Conservation (phyloP, 2,797 vertebrate species). For the Sebastes aleutianus region DNA sequence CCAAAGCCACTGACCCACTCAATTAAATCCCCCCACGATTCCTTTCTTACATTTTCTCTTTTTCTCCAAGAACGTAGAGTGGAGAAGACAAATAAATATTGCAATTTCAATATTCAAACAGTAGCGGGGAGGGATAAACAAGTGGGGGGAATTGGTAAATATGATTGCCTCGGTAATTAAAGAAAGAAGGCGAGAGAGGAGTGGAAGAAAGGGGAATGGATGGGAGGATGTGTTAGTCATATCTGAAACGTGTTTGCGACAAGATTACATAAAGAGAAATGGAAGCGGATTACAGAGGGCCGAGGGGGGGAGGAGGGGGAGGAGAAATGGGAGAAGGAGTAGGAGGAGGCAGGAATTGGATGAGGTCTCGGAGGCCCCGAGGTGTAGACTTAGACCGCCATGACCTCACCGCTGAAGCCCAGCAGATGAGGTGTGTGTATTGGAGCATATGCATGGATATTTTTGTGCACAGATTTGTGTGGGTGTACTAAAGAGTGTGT, state of each 20-base stretch:
- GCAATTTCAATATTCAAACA: constrained; percentile 77
- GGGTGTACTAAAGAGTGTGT: constrained; percentile 5
- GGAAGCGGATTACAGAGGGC: constrained; percentile 64
- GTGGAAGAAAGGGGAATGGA: constrained; percentile 58
- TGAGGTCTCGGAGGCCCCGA: constrained; percentile 63
- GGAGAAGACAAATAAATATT: constrained; percentile 67
- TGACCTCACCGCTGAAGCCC: constrained; percentile 59
- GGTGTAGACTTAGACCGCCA: constrained; percentile 61
- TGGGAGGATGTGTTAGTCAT: constrained; percentile 72
- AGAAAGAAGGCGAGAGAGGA: constrained; percentile 57
- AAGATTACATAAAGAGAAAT: constrained; percentile 75
- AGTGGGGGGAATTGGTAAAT: constrained; percentile 67
- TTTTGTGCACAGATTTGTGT: constrained; percentile 29
- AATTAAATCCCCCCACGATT: constrained; percentile 76
- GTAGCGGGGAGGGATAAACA: constrained; percentile 75
- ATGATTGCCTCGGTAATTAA: constrained; percentile 81
- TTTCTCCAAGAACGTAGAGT: constrained; percentile 44
- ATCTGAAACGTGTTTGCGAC: constrained; percentile 69
- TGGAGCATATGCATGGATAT: neutral
- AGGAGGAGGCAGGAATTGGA: constrained; percentile 60
- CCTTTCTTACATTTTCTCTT: constrained; percentile 48
- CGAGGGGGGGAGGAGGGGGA: constrained; percentile 36
- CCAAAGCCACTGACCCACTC: constrained; percentile 78
- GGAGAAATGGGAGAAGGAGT: constrained; percentile 38
- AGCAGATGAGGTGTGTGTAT: constrained; percentile 16